Percentiles rank a stretch among this genome's conserved stretches.
These are phyloP conservation scores for Micropoecilia bifurca DNA, from an alignment of 2,797 vertebrate genomes.

Conservation along the genomic window DNA sequence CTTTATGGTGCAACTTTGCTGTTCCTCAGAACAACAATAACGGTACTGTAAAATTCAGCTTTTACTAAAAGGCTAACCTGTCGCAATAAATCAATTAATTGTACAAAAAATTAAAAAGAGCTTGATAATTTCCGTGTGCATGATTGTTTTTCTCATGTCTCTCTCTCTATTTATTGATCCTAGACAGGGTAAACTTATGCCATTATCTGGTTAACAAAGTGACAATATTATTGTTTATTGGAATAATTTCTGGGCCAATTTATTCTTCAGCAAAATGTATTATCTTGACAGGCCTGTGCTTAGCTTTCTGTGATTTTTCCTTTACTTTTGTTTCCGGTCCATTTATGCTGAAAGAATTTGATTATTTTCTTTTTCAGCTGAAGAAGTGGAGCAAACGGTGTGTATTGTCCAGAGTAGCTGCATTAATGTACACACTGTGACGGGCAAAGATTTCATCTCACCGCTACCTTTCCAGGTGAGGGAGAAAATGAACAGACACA, in stretches of 20 bases:
- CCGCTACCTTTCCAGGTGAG: slow-evolving; percentile 95
- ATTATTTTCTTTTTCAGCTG: slow-evolving; percentile 59
- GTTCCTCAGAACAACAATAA: slow-evolving; percentile 84
- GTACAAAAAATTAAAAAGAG: too few species aligned
- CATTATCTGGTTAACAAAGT: too few species aligned
- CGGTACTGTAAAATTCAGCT: slow-evolving; percentile 45
- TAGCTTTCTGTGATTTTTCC: neutral
- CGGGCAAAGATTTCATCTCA: slow-evolving; percentile 95
- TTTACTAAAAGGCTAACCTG: neutral
- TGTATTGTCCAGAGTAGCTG: slow-evolving; percentile 95
- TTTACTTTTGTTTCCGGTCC: neutral
- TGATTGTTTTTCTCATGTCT: too few species aligned
- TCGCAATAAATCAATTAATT: too few species aligned
- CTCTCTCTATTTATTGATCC: too few species aligned
- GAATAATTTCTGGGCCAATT: too few species aligned
- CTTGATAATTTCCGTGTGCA: too few species aligned
- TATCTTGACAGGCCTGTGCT: too few species aligned
- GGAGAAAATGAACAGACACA: neutral
- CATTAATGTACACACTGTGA: slow-evolving; percentile 92
- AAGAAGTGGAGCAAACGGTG: slow-evolving; percentile 89
- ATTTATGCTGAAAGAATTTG: slow-evolving; percentile 1
- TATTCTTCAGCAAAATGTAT: too few species aligned
- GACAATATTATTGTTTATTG: too few species aligned
- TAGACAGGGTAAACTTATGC: too few species aligned
- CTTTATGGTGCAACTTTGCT: slow-evolving; percentile 95